A percentile compares a stretch with the other conserved stretches of the same genome.
Evolutionary conservation across 2,888 invertebrate genomes (phyloP).

Genomic region (Stenoptilia bipunctidactyla): DNA sequence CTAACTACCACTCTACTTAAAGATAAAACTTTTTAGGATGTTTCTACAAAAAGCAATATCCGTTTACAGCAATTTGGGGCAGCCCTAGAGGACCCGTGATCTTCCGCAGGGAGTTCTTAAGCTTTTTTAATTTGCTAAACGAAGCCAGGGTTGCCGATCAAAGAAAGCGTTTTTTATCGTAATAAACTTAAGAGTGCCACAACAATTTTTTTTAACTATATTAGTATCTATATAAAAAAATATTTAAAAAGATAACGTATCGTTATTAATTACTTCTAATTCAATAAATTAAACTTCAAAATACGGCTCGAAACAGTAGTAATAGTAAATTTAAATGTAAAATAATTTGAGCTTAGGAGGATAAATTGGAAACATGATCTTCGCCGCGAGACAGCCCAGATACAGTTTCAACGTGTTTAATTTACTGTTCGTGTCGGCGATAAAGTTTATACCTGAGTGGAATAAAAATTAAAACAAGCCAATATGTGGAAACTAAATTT

Average conservation of each 20-base stretch:
- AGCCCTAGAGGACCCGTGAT: slow-evolving; percentile 26
- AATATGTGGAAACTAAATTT: too few species aligned
- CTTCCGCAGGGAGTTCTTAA: background rate
- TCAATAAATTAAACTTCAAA: too few species aligned
- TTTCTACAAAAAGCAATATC: slow-evolving; percentile 31
- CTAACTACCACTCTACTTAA: slow-evolving; percentile 1
- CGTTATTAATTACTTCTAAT: too few species aligned
- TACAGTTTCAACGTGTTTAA: background rate
- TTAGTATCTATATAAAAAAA: too few species aligned
- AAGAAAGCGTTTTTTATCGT: too few species aligned
- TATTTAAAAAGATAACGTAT: too few species aligned
- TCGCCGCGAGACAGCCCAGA: background rate
- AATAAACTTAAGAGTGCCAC: too few species aligned
- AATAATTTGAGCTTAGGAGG: background rate
- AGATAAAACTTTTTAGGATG: slow-evolving; percentile 14
- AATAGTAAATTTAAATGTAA: background rate
- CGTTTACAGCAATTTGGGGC: slow-evolving; percentile 27
- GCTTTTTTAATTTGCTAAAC: slow-evolving; percentile 21
- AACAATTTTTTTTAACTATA: too few species aligned
- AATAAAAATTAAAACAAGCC: background rate
- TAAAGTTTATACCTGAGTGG: slow-evolving; percentile 1
- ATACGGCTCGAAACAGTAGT: background rate
- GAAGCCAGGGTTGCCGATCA: slow-evolving; percentile 2
- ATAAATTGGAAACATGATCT: background rate
- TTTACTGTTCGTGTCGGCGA: background rate